Evolutionary conservation across 2,888 invertebrate species (phyloP).

Genomic region (Dioctria linearis): DNA sequence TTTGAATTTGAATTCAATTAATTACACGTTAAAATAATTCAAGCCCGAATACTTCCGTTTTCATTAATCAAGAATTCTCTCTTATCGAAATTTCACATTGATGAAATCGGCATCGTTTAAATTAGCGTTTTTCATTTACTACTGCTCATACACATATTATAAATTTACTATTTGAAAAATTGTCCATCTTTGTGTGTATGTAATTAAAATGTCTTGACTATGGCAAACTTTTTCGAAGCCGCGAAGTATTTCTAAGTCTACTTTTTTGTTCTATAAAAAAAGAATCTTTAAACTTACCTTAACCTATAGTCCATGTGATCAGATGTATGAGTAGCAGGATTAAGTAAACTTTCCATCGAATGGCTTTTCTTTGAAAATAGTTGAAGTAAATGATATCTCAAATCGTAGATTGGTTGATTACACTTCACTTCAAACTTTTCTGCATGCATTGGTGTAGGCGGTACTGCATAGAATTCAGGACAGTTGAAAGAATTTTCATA

Average conservation of each 20-base stretch:
- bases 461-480: conserved; percentile 68
- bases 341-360: conserved; percentile 78
- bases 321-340: conserved; percentile 83
- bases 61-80: too few species aligned
- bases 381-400: conserved; percentile 87
- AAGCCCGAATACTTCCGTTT: too few species aligned
- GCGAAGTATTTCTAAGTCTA: background rate
- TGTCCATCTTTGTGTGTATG: too few species aligned
- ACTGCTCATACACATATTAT: too few species aligned
- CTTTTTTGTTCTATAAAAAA: background rate
- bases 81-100: too few species aligned
- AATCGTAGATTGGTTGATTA: conserved; percentile 74
- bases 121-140: too few species aligned
- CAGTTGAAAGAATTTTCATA: conserved; percentile 80
- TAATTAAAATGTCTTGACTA: background rate
- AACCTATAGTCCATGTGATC: conserved; percentile 88
- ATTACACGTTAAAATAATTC: too few species aligned
- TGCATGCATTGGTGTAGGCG: conserved; percentile 67
- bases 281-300: conserved; percentile 72
- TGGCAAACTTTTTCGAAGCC: background rate
- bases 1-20: too few species aligned
- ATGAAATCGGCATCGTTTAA: too few species aligned
- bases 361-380: conserved; percentile 80
- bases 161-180: too few species aligned
- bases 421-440: conserved; percentile 60